These are phyloP conservation scores for Mesochorus sp. DNA, from an alignment of 2,888 invertebrate genomes.

Conservation along the genomic window DNA sequence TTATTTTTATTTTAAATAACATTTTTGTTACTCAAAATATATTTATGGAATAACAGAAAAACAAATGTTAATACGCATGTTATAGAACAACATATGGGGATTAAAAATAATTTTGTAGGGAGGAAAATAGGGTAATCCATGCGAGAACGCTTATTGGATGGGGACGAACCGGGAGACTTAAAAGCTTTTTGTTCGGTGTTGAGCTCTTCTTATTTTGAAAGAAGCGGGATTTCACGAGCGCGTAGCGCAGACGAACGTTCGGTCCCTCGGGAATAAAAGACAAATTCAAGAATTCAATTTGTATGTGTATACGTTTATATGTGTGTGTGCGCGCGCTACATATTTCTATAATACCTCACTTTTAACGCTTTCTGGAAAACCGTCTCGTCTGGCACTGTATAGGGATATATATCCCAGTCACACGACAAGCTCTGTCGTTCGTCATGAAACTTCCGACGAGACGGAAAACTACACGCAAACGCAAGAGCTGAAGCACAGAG, in stretches of 20 bases:
- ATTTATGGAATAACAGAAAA: neutral
- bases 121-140: neutral
- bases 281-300: conserved; percentile 56
- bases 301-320: too few relatives aligned
- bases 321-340: conserved; percentile 7
- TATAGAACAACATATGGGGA: neutral
- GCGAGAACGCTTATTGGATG: neutral
- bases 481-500: neutral
- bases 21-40: neutral
- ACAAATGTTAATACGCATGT: neutral
- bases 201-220: neutral
- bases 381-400: neutral
- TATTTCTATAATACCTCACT: conserved; percentile 28
- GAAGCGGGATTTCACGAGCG: neutral
- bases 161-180: conserved; percentile 29
- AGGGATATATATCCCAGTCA: conserved; percentile 3
- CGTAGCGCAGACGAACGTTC: conserved; percentile 4
- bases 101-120: conserved; percentile 36
- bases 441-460: conserved; percentile 55
- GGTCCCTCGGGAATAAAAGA: conserved; percentile 46
- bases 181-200: conserved; percentile 50
- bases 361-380: conserved; percentile 31
- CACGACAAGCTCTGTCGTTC: conserved; percentile 27
- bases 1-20: neutral
- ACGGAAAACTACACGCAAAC: conserved; percentile 21